Evolutionary conservation across 1,140 invertebrate species (phyloP).

Genomic region (Trissolcus basalis): DNA sequence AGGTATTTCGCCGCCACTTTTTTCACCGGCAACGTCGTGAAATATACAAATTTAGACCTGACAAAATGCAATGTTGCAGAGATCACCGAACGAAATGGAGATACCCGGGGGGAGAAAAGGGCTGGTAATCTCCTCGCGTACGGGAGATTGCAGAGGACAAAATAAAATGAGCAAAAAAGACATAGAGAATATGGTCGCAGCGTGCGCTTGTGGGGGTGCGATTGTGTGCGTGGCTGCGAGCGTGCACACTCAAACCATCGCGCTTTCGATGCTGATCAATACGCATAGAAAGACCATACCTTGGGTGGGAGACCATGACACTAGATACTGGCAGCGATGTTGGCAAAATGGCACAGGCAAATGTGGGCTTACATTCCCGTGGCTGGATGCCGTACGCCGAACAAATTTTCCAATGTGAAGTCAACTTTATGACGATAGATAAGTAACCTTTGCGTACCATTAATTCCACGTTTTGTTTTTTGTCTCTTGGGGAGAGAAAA

Average conservation of each 20-base stretch:
- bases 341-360: conserved; percentile 51
- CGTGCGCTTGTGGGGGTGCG: conserved; percentile 39
- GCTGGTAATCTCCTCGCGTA: conserved; percentile 71
- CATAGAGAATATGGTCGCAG: conserved; percentile 32
- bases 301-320: conserved; percentile 45
- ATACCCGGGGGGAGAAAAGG: conserved; percentile 40
- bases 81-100: conserved; percentile 48
- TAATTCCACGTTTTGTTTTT: conserved; percentile 55
- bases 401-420: conserved; percentile 51
- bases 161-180: conserved; percentile 68
- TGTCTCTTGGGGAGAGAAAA: conserved; percentile 25
- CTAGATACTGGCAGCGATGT: conserved; percentile 48
- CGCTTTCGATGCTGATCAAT: conserved; percentile 60
- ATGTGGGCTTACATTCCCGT: conserved; percentile 52
- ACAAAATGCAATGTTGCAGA: conserved; percentile 55
- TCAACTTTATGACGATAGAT: conserved; percentile 56
- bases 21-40: conserved; percentile 65
- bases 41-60: conserved; percentile 72
- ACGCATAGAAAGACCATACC: conserved; percentile 54
- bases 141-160: conserved; percentile 70
- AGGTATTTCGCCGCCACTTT: conserved; percentile 62
- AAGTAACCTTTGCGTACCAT: conserved; percentile 48
- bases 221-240: conserved; percentile 2
- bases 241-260: conserved; percentile 19
- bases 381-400: conserved; percentile 47